Percentiles rank a stretch among this genome's conserved stretches.
phyloP scores from a whole-genome alignment of 2,113 vertebrate genomes.

The Dasypus novemcinctus region DNA sequence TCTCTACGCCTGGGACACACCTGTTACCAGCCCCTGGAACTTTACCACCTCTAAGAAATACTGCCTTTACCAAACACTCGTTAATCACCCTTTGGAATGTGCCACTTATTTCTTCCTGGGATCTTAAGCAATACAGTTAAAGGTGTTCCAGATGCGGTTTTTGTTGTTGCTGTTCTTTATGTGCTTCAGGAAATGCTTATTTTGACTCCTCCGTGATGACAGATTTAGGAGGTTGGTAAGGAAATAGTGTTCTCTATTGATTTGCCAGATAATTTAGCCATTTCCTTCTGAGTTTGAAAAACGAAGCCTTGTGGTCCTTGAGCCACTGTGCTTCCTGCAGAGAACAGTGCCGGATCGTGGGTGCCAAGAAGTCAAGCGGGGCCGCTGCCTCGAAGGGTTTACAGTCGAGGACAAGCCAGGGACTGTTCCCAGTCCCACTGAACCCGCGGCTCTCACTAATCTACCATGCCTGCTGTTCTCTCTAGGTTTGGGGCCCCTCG shows the following conservation, averaged over 20 bases:
- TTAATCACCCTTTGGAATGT: rapidly evolving
- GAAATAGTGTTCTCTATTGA: not conserved
- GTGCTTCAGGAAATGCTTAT: not conserved
- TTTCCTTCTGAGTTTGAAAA: not conserved
- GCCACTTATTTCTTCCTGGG: rapidly evolving
- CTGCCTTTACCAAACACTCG: rapidly evolving
- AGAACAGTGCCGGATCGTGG: rapidly evolving
- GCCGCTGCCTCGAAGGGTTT: rapidly evolving
- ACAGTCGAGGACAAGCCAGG: rapidly evolving
- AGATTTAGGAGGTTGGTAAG: no score
- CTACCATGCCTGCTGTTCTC: not conserved
- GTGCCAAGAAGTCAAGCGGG: rapidly evolving
- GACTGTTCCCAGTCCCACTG: rapidly evolving
- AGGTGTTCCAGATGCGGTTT: rapidly evolving
- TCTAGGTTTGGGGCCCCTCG: no score
- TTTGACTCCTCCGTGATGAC: not conserved
- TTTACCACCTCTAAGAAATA: rapidly evolving
- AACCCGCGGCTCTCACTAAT: rapidly evolving
- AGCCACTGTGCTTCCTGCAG: not conserved
- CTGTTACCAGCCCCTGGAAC: rapidly evolving
- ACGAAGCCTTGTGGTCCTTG: not conserved
- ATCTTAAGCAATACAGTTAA: rapidly evolving
- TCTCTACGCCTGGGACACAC: not conserved
- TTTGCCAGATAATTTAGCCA: not conserved
- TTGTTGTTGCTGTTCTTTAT: rapidly evolving